Base-by-base conservation (phyloP, 1,140 invertebrate species). In the Drosophila erecta region DNA sequence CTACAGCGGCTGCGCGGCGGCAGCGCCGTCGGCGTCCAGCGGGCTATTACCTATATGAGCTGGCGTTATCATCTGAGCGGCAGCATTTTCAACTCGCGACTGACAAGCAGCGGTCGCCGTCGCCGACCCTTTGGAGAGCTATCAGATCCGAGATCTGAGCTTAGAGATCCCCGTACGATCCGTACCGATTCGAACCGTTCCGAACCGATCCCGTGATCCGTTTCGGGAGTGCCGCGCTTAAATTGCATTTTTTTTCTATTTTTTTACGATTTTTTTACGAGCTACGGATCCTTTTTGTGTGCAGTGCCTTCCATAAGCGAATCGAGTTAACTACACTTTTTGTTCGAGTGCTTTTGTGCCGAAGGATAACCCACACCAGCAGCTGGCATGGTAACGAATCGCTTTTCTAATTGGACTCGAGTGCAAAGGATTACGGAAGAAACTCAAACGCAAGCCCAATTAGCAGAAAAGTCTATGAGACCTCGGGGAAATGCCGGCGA, bases 51-150 rank as follows among this genome's bases (percentile, higher is more conserved):
- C 74, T 91, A 91, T 91, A 91, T 90, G 90, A 91, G 58, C 73
- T 90, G 76, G 67, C 76, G 90, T 77, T 90, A 87, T 81, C 85
- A 91, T 87, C 86, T 70, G 46, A 62, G 67, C 79, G 65, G 72
- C 81, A 91, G 76, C 90, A 91, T 91, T 91, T 91, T 87, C 38
- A 84, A 87, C 70, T 74, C 78, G 83, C 83, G 76, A 84, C 85
- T 81, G 90, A 84, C 75, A 87, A 91, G 75, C 75, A 74, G 76
- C 90, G 81, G 81, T 81, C 79, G 77, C 59, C 55, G 43, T 54
- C 61, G 61, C 62, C 60, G 59, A 59, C 38, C 73, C 56, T 51
- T 67, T 50, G 47, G 55, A 53, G 43, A 60, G 54, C 47, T 46
- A 37, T 57, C 35, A 43, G 51, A 51, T 73, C 40, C 51, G 35